phyloP scores from a whole-genome alignment of 2,113 vertebrate genomes.

The Crotalus horridus region DNA sequence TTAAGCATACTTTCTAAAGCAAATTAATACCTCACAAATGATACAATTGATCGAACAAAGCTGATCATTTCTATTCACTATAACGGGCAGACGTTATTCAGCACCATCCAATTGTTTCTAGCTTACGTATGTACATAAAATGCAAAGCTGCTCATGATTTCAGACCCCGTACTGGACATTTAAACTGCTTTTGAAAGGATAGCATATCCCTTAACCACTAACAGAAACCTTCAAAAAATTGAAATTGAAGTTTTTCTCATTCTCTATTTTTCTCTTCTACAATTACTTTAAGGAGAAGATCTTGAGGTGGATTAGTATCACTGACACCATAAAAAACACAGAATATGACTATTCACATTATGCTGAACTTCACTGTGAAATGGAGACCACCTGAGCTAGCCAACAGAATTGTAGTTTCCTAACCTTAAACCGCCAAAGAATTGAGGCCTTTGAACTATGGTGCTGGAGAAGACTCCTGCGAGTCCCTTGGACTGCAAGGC shows the following conservation, averaged over 20 bases:
- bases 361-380: not conserved
- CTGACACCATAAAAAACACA: conserved; percentile 4
- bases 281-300: conserved; percentile 2
- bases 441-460: too few relatives aligned
- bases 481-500: too few relatives aligned
- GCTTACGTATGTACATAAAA: not conserved
- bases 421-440: not conserved
- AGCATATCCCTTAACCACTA: not conserved
- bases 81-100: not conserved
- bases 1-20: not conserved
- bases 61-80: not conserved
- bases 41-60: not conserved
- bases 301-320: not conserved
- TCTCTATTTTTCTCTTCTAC: not conserved
- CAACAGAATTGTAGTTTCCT: not conserved
- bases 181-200: not conserved
- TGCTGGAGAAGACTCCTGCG: too few relatives aligned
- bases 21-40: not conserved
- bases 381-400: not conserved
- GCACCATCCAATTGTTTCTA: not conserved
- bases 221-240: not conserved
- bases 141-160: not conserved
- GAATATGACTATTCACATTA: not conserved
- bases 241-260: not conserved
- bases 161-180: not conserved